Percentiles rank a stretch among this genome's conserved stretches.
Evolutionary conservation across 1,140 invertebrate genomes (phyloP).

Genomic region (Oppia nitens): DNA sequence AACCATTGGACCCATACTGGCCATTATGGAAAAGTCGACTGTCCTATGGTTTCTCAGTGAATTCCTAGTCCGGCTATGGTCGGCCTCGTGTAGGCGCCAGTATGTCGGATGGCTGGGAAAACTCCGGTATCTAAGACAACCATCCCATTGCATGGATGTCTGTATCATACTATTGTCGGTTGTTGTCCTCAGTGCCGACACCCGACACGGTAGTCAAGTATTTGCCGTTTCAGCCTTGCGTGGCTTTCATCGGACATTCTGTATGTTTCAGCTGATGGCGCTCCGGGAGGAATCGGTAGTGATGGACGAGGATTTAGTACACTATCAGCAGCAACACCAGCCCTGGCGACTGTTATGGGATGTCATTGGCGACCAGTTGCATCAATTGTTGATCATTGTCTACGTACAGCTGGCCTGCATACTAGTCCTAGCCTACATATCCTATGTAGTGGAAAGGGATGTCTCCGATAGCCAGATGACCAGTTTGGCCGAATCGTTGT

Average conservation of each 20-base stretch:
- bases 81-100: neutral
- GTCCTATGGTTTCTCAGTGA: slow-evolving; percentile 7
- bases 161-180: slow-evolving; percentile 1
- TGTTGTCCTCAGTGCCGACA: neutral
- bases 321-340: neutral
- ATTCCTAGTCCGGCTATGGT: slow-evolving; percentile 2
- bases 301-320: too few relatives aligned
- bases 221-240: slow-evolving; percentile 10
- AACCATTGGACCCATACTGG: neutral
- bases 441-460: slow-evolving; percentile 4
- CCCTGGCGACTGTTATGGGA: neutral
- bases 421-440: neutral
- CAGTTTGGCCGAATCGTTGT: slow-evolving; percentile 6
- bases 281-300: slow-evolving; percentile 1
- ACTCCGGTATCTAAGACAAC: neutral
- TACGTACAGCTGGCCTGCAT: slow-evolving; percentile 2
- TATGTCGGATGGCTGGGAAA: slow-evolving; percentile 8
- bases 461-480: neutral
- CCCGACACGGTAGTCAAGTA: slow-evolving; percentile 4
- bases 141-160: slow-evolving; percentile 4
- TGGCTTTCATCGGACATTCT: slow-evolving; percentile 11
- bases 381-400: slow-evolving; percentile 9
- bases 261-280: neutral
- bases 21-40: neutral
- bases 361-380: slow-evolving; percentile 3